These are phyloP conservation scores for Cecropterus lyciades DNA, from an alignment of 1,140 invertebrate genomes.

Conservation along the genomic window DNA sequence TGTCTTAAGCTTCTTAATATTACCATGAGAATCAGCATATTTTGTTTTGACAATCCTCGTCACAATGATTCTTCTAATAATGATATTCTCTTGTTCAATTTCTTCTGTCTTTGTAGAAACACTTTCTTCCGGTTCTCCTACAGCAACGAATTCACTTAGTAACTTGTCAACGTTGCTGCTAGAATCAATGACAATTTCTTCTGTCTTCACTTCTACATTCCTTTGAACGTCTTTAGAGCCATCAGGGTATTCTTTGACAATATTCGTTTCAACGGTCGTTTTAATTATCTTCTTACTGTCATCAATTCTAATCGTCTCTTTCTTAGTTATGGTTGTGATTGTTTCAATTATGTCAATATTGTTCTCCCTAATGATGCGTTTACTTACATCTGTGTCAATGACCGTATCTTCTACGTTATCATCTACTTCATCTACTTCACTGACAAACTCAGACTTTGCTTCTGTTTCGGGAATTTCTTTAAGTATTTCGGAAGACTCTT, in stretches of 20 bases:
- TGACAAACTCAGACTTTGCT: constrained; percentile 45
- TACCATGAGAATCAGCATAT: constrained; percentile 62
- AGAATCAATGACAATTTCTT: constrained; percentile 62
- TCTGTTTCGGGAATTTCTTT: constrained; percentile 40
- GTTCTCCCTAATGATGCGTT: constrained; percentile 74
- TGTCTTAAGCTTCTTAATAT: constrained; percentile 73
- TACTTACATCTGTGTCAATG: constrained; percentile 81
- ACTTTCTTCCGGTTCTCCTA: constrained; percentile 68
- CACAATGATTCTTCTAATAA: constrained; percentile 65
- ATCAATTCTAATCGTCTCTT: constrained; percentile 71
- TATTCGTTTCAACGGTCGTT: constrained; percentile 77
- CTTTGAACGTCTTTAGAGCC: constrained; percentile 73
- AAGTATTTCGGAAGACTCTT: constrained; percentile 40
- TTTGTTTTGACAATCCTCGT: constrained; percentile 71
- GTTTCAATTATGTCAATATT: constrained; percentile 77
- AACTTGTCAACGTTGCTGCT: constrained; percentile 67
- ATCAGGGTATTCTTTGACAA: constrained; percentile 76
- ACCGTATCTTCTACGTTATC: constrained; percentile 75
- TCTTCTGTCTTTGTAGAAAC: constrained; percentile 62
- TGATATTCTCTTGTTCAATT: constrained; percentile 60
- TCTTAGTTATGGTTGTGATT: constrained; percentile 77
- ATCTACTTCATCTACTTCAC: constrained; percentile 62
- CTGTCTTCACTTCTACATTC: constrained; percentile 77
- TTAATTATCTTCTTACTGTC: constrained; percentile 70
- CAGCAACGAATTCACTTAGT: constrained; percentile 51